Base-by-base conservation (phyloP, 2,888 invertebrate genomes). In the Panzeria rudis region DNA sequence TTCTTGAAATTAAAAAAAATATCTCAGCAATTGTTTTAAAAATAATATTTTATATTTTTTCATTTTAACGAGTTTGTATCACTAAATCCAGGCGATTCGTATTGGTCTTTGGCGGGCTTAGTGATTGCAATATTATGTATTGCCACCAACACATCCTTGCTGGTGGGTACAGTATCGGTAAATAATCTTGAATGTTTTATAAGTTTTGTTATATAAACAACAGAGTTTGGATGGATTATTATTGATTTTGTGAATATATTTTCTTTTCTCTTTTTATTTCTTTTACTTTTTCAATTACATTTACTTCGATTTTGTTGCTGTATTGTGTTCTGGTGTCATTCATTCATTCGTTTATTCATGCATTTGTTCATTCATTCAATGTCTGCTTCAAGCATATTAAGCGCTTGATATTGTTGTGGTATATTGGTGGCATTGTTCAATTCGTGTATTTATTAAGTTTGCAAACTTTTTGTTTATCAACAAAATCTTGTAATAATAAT, bases 71-170 rank as follows among this genome's bases (percentile, higher is more conserved):
- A 25, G 5, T 47, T 9, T n/a, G 2, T 61, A 7, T 25, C 32
- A 15, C 1, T 8, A 2, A 66, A 59, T 66, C 4, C 29, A 83
- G 83, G 79, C 20, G 69, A 69, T 29, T 56, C 47, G 59, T 52
- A 61, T 50, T 77, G 78, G 77, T 41, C 77, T 59, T 52, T 72
- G 47, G 59, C 35, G 32, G 72, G 78, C 38, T 83, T 83, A 61
- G 13, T 38, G 13, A 50, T 72, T 50, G 77, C 83, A 8, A 41
- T 72, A 29, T 61, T 79, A 15, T 38, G 79, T 54, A 44, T 84
- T 1, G 41, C 25, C 32, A 64, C 73, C 15, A 83, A 83, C 56
- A 7, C 56, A 0, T 41, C 17, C 9, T 20, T 78, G 20, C 61
- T 78, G 11, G 38, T 61, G 17, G 72, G 61, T 15, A 29, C 68